phyloP scores from a whole-genome alignment of 1,140 invertebrate genomes.

The Mya arenaria region DNA sequence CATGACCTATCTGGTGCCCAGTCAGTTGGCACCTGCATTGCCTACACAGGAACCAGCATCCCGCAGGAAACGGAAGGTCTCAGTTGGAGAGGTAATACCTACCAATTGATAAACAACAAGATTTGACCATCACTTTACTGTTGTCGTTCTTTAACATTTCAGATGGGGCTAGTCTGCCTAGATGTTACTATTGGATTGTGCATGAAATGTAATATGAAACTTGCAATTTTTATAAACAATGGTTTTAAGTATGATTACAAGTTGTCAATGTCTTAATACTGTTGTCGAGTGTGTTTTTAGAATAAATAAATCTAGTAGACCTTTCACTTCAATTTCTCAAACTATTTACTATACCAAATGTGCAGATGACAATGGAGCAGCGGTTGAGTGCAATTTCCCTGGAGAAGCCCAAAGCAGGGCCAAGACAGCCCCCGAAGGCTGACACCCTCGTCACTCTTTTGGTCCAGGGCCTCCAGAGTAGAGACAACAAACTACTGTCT shows the following conservation, averaged over 20 bases:
- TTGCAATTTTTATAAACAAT: too few relatives aligned
- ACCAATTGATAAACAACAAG: too few relatives aligned
- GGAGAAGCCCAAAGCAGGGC: constrained; percentile 58
- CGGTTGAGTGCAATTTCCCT: constrained; percentile 76
- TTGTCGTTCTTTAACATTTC: too few relatives aligned
- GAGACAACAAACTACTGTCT: constrained; percentile 76
- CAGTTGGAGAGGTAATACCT: constrained; percentile 67
- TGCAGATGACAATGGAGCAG: constrained; percentile 78
- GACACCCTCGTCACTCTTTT: constrained; percentile 75
- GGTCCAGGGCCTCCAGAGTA: constrained; percentile 78
- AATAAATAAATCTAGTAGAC: too few relatives aligned
- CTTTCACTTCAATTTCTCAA: too few relatives aligned
- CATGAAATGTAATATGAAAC: too few relatives aligned
- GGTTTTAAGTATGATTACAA: too few relatives aligned
- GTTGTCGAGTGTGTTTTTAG: too few relatives aligned
- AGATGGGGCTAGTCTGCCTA: neutral
- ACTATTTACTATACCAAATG: too few relatives aligned
- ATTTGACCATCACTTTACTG: too few relatives aligned
- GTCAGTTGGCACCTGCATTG: constrained; percentile 66
- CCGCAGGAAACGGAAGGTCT: constrained; percentile 63
- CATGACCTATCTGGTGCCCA: constrained; percentile 73
- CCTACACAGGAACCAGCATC: constrained; percentile 59
- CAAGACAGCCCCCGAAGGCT: constrained; percentile 69
- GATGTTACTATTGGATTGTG: too few relatives aligned
- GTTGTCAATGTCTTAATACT: too few relatives aligned